These are phyloP conservation scores for Meiosimyza platycephala DNA, from an alignment of 2,888 invertebrate genomes.

Conservation along the genomic window DNA sequence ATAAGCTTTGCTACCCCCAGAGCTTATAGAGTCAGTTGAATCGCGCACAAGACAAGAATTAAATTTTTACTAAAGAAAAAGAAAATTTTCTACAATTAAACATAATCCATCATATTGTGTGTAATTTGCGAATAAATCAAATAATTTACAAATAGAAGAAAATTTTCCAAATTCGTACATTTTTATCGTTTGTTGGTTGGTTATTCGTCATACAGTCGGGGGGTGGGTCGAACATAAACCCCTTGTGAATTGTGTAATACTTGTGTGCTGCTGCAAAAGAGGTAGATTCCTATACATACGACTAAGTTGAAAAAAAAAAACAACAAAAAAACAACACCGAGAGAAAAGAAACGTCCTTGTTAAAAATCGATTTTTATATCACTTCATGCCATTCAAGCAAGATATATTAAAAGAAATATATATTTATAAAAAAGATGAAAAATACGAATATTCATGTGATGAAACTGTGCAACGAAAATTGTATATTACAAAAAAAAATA, in stretches of 20 bases:
- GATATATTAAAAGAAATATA: too few relatives aligned
- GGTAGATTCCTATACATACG: slow-evolving; percentile 35
- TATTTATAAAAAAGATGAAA: not conserved
- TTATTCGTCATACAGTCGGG: not conserved
- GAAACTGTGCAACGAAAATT: not conserved
- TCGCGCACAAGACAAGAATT: slow-evolving; percentile 45
- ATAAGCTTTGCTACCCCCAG: slow-evolving; percentile 17
- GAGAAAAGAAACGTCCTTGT: slow-evolving; percentile 58
- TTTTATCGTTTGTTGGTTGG: slow-evolving; percentile 9
- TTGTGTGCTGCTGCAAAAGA: slow-evolving; percentile 29
- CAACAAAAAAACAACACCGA: slow-evolving; percentile 21
- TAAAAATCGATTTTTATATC: slow-evolving; percentile 63
- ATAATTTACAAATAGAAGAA: not conserved
- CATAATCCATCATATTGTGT: too few relatives aligned
- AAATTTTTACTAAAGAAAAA: slow-evolving; percentile 9
- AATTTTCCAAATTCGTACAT: not conserved
- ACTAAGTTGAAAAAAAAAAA: slow-evolving; percentile 35
- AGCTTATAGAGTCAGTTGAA: slow-evolving; percentile 23
- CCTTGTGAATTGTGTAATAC: slow-evolving; percentile 34
- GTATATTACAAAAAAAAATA: not conserved
- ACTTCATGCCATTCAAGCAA: slow-evolving; percentile 53
- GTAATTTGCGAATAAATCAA: too few relatives aligned
- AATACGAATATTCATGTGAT: not conserved
- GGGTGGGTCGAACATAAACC: slow-evolving; percentile 19
- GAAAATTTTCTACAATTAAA: slow-evolving; percentile 4